Base-by-base conservation (phyloP, 2,113 vertebrate genomes). In the Nannospalax galili region DNA sequence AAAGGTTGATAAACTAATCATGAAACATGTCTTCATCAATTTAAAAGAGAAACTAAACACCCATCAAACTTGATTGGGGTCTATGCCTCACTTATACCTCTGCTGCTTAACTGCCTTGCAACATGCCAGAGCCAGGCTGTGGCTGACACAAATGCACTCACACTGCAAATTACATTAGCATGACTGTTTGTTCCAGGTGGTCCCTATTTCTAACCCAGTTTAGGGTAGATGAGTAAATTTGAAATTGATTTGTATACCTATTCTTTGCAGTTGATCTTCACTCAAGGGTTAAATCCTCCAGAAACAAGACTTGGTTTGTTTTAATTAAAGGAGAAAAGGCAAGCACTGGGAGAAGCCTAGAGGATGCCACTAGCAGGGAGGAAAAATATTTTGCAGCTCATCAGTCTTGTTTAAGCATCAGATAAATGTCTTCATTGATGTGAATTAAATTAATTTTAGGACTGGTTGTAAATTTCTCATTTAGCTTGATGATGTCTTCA, bases 371-470 rank as follows among this genome's bases (percentile, higher is more conserved):
- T 26, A 28, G 19, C 45, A 15, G 40, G 5, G 7, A 86, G 40
- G 16, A 32, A 81, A 69, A 84, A 17, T 26, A 40, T 26, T 56
- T 28, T 85, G 26, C 60, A 72, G 22, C 28, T 92, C 1, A 81
- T 73, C 45, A 10, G 60, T 86, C 93, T 81, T 65, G 62, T 79
- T 95, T 73, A 73, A 89, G 58, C 17, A 6, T 90, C 64, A 78
- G 32, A 73, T 48, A n/a, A 4, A 22, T 20, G 19, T 16, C 11
- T 64, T 92, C n/a, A 62, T 70, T 19, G 90, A 82, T 64, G 30
- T 90, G 40, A 20, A 85, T 65, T 35, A 45, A 81, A 48, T 79
- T 24, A 90, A 86, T 37, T 86, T 95, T 87, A 84, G 28, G 17
- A 73, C 0, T 10, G 48, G n/a, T 86, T 85, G 35, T 14, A 37